Evolutionary conservation across 2,113 vertebrate genomes (phyloP), one percentile per base, ranked within the genome.

Genomic region (Seriola dumerili): DNA sequence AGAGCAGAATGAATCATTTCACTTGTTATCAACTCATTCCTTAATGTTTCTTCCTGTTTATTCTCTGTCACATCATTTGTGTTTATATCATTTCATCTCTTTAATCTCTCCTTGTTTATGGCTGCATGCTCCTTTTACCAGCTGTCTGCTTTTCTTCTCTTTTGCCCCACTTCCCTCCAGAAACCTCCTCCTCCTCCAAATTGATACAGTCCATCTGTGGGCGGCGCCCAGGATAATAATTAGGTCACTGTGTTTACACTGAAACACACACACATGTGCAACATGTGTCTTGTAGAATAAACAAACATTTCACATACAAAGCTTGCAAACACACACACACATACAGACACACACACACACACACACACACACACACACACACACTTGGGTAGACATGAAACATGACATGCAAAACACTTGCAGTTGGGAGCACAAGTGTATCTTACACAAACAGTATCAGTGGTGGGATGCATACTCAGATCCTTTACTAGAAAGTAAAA

Each of bases 161-260:
- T 68, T 25, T 19, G 68, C 46, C 23, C 17, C 52, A 44, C 48
- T 64, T 64, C 25, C 44, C 32, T 67, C 69, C 34, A 17, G 4
- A 64, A 29, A 67, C 32, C 4, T 34, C 14, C 38, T 38, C 38
- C 38, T 38, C 1, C 48, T 59, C 44, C 62, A 32, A 40, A 11
- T 42, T 78, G 81, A 88, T 74, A 69, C 21, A 14, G 40, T 73
- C 78, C 89, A 90, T 90, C 83, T 90, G 89, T 44, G 81, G 76
- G 55, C 64, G 52, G 57, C 3, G 72, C 77, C 16, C 74, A 48
- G 14, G 13, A 44, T 54, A 73, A 78, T 65, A 83, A 84, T 72
- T 55, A 81, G 68, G 57, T 70, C 68, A 67, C 71, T 36, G 58
- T 77, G 78, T 79, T 85, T 80, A 81, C 70, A 78, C 32, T 10